Base-by-base conservation (phyloP, 2,888 invertebrate genomes). In the Acrobasis repandana region DNA sequence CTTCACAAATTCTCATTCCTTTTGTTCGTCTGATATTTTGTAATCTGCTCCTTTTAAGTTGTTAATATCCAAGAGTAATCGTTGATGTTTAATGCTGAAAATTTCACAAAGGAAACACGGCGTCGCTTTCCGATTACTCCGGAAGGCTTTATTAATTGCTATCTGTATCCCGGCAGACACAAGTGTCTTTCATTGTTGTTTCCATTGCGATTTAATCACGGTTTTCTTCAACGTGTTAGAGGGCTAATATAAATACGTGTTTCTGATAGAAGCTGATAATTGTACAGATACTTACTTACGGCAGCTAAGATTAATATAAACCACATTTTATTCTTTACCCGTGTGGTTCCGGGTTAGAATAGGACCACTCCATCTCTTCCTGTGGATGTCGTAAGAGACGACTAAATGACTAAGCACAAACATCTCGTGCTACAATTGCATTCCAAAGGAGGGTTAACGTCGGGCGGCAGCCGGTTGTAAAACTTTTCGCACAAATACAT, bases 121-220 rank as follows among this genome's bases (percentile, higher is more conserved):
- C 67, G 65, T 70, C 69, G 71, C 71, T 72, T 71, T 72, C 71
- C 74, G 71, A 76, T 74, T 75, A 72, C 74, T 73, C 61, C 61
- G 67, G 69, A 72, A 71, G 71, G 71, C 70, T 74, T 76, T 75
- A 76, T 79, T 77, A 74, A 75, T 75, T 66, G 76, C 62, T 58
- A 69, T 66, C 70, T 69, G 64, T 73, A 67, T 65, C 63, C 67
- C 57, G 67, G 66, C 63, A 65, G 71, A 69, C 71, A 69, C 66
- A 68, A 68, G 67, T 66, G 63, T 65, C 67, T 59, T 67, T 64
- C 67, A 65, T 67, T 64, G 58, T 63, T 58, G 28, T 58, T 49
- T 56, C 52, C 4, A 52, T 48, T 28, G 46, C 38, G 34, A 56
- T 54, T 47, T 60, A 34, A 18, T 33, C 43, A 36, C 46, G 20